Conservation (phyloP, 37 sponge, comb jelly and placozoan species). For the Aplysina aerophoba region DNA sequence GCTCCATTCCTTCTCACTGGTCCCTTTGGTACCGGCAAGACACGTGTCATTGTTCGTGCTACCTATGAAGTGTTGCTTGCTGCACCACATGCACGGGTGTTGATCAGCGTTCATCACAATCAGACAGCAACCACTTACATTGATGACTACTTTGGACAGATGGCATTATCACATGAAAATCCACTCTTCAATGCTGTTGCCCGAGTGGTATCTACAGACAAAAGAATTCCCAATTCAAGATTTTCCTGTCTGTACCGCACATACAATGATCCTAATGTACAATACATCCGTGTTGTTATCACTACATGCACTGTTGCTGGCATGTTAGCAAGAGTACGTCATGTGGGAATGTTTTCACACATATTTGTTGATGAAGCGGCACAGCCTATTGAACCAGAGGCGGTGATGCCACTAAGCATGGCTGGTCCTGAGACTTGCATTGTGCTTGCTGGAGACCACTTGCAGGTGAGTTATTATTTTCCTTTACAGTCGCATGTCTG, state of each 20-base stretch:
- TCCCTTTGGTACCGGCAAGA: constrained; percentile 83
- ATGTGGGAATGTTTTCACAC: too few species aligned
- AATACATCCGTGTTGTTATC: too few species aligned
- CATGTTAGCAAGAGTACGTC: too few species aligned
- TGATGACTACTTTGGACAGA: constrained; percentile 45
- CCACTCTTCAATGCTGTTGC: too few species aligned
- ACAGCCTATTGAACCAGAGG: too few species aligned
- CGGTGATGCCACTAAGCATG: too few species aligned
- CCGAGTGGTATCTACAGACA: background rate
- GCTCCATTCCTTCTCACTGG: constrained; percentile 52
- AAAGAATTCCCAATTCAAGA: background rate
- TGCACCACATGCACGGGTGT: constrained; percentile 4
- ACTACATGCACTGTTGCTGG: too few species aligned
- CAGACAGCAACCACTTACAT: constrained; percentile 66
- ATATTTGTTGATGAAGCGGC: too few species aligned
- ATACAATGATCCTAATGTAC: too few species aligned
- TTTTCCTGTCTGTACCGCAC: background rate
- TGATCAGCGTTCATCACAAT: constrained; percentile 73
- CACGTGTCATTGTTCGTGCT: constrained; percentile 62
- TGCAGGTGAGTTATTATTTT: background rate
- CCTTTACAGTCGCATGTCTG: background rate
- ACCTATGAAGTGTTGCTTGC: constrained; percentile 48
- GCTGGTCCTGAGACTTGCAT: too few species aligned
- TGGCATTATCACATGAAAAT: constrained; percentile 4
- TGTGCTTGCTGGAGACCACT: too few species aligned